Evolutionary conservation across 2,797 vertebrate species (phyloP).

Genomic region (Perdix hodgsoniae): DNA sequence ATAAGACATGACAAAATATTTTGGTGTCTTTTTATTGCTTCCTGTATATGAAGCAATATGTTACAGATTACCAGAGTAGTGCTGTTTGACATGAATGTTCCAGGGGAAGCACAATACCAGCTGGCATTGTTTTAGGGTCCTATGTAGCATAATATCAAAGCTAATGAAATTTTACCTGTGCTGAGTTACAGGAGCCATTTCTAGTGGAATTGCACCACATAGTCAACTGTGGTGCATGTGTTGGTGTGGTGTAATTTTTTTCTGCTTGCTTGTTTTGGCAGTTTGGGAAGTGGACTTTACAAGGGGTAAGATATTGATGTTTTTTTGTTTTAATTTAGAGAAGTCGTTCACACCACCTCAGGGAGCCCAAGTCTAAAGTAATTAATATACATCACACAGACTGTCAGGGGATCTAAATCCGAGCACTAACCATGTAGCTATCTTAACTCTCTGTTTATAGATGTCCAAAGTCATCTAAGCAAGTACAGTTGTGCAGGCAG

Average conservation of each 20-base stretch:
- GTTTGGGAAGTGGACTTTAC: neutral
- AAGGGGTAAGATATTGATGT: neutral
- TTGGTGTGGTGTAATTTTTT: neutral
- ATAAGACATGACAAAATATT: neutral
- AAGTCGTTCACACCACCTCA: neutral
- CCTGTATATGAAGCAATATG: neutral
- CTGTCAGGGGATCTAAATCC: accelerated
- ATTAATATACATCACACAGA: neutral
- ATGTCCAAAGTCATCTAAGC: neutral
- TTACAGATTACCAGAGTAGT: neutral
- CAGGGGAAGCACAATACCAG: no score
- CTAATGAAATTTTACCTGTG: neutral
- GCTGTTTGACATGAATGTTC: neutral
- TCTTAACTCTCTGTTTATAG: neutral
- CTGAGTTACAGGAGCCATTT: neutral
- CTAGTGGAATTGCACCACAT: no score
- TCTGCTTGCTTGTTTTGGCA: neutral
- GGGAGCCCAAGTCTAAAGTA: neutral
- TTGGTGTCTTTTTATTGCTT: neutral
- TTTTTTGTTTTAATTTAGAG: neutral
- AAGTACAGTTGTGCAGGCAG: neutral
- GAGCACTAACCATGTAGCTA: neutral
- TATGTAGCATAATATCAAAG: neutral
- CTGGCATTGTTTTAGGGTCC: neutral
- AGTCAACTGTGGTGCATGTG: neutral